Conservation (phyloP, 2,888 invertebrate genomes). For the Diaperis boleti region DNA sequence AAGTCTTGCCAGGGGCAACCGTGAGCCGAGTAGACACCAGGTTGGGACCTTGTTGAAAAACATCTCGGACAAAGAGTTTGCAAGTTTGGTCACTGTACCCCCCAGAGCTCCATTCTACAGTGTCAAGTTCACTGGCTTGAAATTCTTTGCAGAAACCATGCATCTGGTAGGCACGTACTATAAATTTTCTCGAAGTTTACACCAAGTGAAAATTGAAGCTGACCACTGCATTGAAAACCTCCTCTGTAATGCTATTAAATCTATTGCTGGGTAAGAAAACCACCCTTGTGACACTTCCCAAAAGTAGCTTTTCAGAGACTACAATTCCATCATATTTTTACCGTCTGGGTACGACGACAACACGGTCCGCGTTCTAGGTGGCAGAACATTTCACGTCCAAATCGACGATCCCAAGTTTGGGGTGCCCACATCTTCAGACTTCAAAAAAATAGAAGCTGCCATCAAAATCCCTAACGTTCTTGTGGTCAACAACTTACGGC, state of each 20-base stretch:
- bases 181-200: constrained; percentile 18
- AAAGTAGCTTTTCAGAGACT: constrained; percentile 1
- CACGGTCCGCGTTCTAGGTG: constrained; percentile 6
- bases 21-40: constrained; percentile 5
- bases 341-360: constrained; percentile 6
- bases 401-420: constrained; percentile 11
- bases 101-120: constrained; percentile 8
- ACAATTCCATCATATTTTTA: neutral
- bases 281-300: neutral
- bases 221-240: constrained; percentile 4
- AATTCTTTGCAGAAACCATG: constrained; percentile 12
- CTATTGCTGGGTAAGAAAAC: neutral
- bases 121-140: neutral
- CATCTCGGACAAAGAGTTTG: constrained; percentile 15
- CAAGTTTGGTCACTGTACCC: neutral
- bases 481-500: too few species aligned
- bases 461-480: too few species aligned
- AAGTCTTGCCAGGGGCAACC: neutral
- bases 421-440: neutral
- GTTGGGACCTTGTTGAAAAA: neutral
- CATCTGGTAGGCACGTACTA: constrained; percentile 12
- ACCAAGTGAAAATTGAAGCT: neutral
- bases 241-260: constrained; percentile 4
- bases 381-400: constrained; percentile 6
- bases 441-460: constrained; percentile 3